A percentile compares a stretch with the other conserved stretches of the same genome.
Conservation (phyloP, 2,888 invertebrate genomes). For the Piscicola geometra region DNA sequence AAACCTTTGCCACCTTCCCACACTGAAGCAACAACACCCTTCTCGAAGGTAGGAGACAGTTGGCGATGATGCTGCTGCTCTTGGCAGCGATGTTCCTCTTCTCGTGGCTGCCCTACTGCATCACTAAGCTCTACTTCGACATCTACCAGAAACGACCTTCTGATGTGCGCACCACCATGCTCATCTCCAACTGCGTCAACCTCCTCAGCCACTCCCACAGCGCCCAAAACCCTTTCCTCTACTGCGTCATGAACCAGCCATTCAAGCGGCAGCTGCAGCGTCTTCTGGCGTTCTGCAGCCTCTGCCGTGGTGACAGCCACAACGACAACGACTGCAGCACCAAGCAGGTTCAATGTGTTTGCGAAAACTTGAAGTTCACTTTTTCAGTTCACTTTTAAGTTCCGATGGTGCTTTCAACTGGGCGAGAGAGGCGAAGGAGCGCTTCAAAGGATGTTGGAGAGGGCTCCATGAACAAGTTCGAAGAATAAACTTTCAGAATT, state of each 20-base stretch:
- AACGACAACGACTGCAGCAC: constrained; percentile 13
- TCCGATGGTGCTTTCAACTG: too few relatives aligned
- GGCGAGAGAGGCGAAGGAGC: too few relatives aligned
- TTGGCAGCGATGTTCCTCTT: constrained; percentile 71
- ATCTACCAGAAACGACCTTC: constrained; percentile 19
- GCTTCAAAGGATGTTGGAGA: too few relatives aligned
- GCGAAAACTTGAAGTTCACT: too few relatives aligned
- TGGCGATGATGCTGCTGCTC: constrained; percentile 72
- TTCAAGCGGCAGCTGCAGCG: constrained; percentile 33
- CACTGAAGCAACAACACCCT: too few relatives aligned
- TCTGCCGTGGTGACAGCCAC: not conserved
- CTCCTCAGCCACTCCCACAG: constrained; percentile 44
- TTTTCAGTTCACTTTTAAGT: too few relatives aligned
- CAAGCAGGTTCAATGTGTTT: constrained; percentile 33
- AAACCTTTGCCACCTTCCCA: too few relatives aligned
- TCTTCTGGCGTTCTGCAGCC: not conserved
- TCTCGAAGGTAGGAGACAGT: constrained; percentile 59
- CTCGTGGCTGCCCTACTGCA: constrained; percentile 67
- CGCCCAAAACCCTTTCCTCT: constrained; percentile 45
- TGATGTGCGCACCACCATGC: not conserved
- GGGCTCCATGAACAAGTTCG: too few relatives aligned
- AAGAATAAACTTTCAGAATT: too few relatives aligned
- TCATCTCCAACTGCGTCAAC: constrained; percentile 40
- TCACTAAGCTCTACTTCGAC: constrained; percentile 39
- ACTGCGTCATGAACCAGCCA: constrained; percentile 43